Base-by-base conservation (phyloP, 2,797 vertebrate species). In the Scolopax rusticola region DNA sequence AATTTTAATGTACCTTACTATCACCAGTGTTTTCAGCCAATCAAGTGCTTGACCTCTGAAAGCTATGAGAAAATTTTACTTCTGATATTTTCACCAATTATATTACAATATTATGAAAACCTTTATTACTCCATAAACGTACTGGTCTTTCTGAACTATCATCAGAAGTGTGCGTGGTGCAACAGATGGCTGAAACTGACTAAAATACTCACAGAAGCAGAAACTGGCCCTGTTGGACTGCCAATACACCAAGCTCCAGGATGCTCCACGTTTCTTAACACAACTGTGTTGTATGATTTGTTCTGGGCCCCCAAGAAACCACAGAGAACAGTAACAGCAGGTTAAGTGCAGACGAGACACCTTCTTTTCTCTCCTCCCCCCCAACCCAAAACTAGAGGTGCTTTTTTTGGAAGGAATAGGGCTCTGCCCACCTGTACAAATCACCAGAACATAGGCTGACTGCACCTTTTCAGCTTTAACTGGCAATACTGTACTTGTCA, bases 361-460 rank as follows among this genome's bases (percentile, higher is more conserved):
- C 10, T 36, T 20, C 15, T 81, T 33, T 71, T 54, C 45, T 56
- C 13, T 80, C 32, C 23, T 79, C 6, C 24, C 3, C 3, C 51
- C 5, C 3, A 30, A 8, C 41, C 6, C 30, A 40, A 51, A 84
- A 65, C 2, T 6, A 57, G 19, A 48, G 23, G 32, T 50, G 3
- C 0, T 0, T 0, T 53, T 59, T 65, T 25, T 41, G 3, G 38
- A 92, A 73, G 6, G 41, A 76, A 45, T 27, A 77, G 76, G 16
- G 41, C 15, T 57, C 47, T 90, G 61, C 24, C 92, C 50, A 76
- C 20, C 21, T 28, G 23, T 54, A 84, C 10, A 38, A 45, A 38
- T n/a, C 36, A 36, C 40, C 21, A 64, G 28, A 85, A 48, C 1
- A 16, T 5, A 51, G 11, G 2, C 0, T 60, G 30, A 33, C 2